A percentile compares a stretch with the other conserved stretches of the same genome.
Evolutionary conservation across 2,888 invertebrate genomes (phyloP).

Genomic region (Stenichneumon culpator): DNA sequence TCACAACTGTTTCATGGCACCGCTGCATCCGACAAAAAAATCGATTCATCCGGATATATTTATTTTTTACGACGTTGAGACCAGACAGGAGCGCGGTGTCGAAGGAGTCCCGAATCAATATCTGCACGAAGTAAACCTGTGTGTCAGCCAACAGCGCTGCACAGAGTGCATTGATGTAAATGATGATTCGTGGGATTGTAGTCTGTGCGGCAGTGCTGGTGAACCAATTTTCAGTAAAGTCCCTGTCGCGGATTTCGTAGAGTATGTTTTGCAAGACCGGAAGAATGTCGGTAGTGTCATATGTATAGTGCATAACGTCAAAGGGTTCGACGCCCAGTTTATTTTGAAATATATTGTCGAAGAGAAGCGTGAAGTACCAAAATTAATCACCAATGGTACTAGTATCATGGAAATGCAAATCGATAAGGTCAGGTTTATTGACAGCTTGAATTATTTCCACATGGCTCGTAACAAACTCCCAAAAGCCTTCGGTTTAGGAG

Average conservation of each 20-base stretch:
- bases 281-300: neutral
- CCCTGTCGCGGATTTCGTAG: neutral
- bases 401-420: neutral
- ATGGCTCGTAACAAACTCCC: slow-evolving; percentile 72
- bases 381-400: slow-evolving; percentile 13
- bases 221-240: neutral
- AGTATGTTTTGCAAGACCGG: neutral
- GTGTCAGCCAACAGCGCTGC: neutral
- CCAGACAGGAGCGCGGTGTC: neutral
- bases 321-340: slow-evolving; percentile 46
- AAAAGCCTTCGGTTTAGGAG: slow-evolving; percentile 73
- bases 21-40: neutral
- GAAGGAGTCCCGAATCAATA: neutral
- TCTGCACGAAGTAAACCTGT: slow-evolving; percentile 2
- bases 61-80: neutral
- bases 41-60: neutral
- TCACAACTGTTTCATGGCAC: no score
- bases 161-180: neutral
- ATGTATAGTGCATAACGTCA: slow-evolving; percentile 61
- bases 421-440: slow-evolving; percentile 65
- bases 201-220: neutral
- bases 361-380: neutral
- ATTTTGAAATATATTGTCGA: slow-evolving; percentile 26
- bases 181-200: neutral
- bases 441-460: slow-evolving; percentile 75